Conservation (phyloP, 2,888 invertebrate species). For the Euplagia quadripunctaria region DNA sequence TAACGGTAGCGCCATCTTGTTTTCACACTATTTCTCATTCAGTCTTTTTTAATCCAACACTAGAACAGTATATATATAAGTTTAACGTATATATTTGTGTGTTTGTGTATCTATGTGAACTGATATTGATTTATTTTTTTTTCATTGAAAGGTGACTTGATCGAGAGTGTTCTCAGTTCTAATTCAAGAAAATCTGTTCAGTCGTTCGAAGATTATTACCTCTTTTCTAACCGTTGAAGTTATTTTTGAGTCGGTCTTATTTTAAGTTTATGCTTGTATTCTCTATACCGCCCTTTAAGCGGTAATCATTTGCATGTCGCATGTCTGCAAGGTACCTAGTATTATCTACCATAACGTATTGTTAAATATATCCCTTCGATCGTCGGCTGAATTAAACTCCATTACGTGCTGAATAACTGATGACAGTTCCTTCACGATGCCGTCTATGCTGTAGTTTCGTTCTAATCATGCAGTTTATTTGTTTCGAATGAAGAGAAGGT, state of each 20-base stretch:
- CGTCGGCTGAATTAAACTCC: constrained; percentile 38
- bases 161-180: too few species aligned
- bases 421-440: constrained; percentile 19
- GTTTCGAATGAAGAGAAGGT: neutral
- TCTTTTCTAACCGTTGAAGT: too few species aligned
- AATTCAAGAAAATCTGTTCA: too few species aligned
- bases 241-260: neutral
- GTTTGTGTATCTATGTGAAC: too few species aligned
- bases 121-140: too few species aligned
- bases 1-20: too few species aligned
- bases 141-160: too few species aligned
- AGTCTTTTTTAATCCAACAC: too few species aligned
- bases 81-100: too few species aligned
- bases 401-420: constrained; percentile 50
- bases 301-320: constrained; percentile 11
- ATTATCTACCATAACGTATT: constrained; percentile 38
- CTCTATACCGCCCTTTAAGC: neutral
- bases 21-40: too few species aligned
- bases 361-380: constrained; percentile 39
- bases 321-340: constrained; percentile 18
- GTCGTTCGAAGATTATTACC: too few species aligned
- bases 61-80: too few species aligned
- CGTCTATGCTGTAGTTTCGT: neutral
- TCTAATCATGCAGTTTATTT: neutral
- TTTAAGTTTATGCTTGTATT: neutral